These are phyloP conservation scores for Asbolus verrucosus DNA, from an alignment of 1,140 invertebrate species.

Conservation along the genomic window DNA sequence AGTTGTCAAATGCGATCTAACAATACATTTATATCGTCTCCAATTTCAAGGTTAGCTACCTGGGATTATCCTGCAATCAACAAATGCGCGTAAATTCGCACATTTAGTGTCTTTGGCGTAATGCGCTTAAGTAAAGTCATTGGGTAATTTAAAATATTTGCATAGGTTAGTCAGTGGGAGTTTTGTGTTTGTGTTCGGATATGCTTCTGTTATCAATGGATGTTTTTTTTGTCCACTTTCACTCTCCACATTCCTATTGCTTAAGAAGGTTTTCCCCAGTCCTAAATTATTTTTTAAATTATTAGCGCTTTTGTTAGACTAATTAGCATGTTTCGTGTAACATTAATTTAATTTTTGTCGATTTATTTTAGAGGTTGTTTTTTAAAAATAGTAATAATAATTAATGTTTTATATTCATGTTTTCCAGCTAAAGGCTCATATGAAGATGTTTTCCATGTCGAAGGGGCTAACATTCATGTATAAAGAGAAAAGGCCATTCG, in stretches of 20 bases:
- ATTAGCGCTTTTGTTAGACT: neutral
- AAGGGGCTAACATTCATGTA: too few relatives aligned
- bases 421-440: neutral
- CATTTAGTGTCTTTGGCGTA: neutral
- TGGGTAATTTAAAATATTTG: neutral
- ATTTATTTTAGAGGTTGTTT: too few relatives aligned
- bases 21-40: slow-evolving; percentile 1
- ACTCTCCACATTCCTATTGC: neutral
- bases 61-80: neutral
- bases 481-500: too few relatives aligned
- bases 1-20: too few relatives aligned
- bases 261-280: neutral
- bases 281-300: neutral
- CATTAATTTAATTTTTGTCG: too few relatives aligned
- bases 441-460: neutral
- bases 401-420: too few relatives aligned
- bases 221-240: neutral
- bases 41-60: neutral
- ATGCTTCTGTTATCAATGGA: neutral
- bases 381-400: too few relatives aligned
- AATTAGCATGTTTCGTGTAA: neutral
- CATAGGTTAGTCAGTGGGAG: neutral
- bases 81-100: neutral
- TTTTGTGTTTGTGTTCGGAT: neutral
- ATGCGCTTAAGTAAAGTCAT: neutral